These are phyloP conservation scores for Caenorhabditis becei DNA, from an alignment of 2,888 invertebrate genomes.

Conservation along the genomic window DNA sequence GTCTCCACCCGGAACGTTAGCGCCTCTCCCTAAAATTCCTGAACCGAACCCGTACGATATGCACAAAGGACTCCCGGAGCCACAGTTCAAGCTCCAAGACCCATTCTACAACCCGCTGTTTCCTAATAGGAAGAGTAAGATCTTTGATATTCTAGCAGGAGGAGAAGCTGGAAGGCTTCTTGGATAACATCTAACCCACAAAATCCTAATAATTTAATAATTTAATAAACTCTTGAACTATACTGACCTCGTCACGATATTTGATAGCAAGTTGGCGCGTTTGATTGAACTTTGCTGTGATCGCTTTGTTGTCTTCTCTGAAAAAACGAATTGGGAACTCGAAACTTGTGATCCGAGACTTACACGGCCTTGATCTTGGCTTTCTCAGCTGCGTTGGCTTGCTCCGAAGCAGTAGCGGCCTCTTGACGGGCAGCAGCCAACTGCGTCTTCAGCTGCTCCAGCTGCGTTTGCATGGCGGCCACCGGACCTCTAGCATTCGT, in stretches of 20 bases:
- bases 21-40: slow-evolving; percentile 43
- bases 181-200: slow-evolving; percentile 48
- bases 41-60: slow-evolving; percentile 33
- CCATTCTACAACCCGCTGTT: slow-evolving; percentile 77
- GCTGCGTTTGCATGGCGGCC: slow-evolving; percentile 21
- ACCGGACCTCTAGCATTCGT: slow-evolving; percentile 12
- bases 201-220: slow-evolving; percentile 28
- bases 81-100: slow-evolving; percentile 71
- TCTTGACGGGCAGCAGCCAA: slow-evolving; percentile 39
- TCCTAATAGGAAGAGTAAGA: slow-evolving; percentile 73
- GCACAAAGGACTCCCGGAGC: slow-evolving; percentile 55
- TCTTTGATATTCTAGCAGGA: slow-evolving; percentile 73
- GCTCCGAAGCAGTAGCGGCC: slow-evolving; percentile 9
- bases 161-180: slow-evolving; percentile 68
- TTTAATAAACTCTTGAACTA: slow-evolving; percentile 24
- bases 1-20: slow-evolving; percentile 37
- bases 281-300: slow-evolving; percentile 45
- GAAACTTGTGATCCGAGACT: not conserved
- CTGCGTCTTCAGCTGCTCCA: slow-evolving; percentile 41
- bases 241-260: slow-evolving; percentile 61
- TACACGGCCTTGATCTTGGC: slow-evolving; percentile 34
- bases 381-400: slow-evolving; percentile 9
- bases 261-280: slow-evolving; percentile 59
- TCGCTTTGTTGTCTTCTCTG: slow-evolving; percentile 3
- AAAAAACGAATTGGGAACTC: too few relatives aligned